Conservation (phyloP, 92 coral and sea anemone genomes). For the Porites rus region DNA sequence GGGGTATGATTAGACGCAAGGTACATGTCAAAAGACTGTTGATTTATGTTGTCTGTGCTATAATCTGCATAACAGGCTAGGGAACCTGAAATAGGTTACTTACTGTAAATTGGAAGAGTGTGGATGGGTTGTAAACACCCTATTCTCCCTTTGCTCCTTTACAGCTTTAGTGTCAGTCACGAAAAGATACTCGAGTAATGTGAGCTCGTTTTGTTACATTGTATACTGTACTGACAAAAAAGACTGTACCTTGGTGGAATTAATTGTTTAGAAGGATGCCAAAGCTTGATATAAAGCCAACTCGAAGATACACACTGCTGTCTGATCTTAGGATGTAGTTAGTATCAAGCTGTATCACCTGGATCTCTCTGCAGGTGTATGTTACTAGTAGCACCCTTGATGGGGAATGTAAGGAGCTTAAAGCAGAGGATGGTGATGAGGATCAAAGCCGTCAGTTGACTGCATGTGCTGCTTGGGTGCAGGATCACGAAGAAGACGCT, state of each 20-base stretch:
- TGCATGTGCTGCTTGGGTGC: slow-evolving; percentile 92
- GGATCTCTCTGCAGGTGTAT: slow-evolving; percentile 29
- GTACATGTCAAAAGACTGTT: slow-evolving; percentile 37
- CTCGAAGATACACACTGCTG: not conserved
- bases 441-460: slow-evolving; percentile 76
- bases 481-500: slow-evolving; percentile 80
- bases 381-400: slow-evolving; percentile 92
- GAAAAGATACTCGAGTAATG: too few species aligned
- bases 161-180: too few species aligned
- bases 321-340: not conserved
- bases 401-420: slow-evolving; percentile 80
- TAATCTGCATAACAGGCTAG: too few species aligned
- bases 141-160: too few species aligned
- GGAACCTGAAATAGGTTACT: not conserved
- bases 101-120: not conserved
- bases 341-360: not conserved
- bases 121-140: too few species aligned
- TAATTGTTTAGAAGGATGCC: not conserved
- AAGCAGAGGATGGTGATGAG: slow-evolving; percentile 87
- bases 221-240: too few species aligned
- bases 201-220: too few species aligned
- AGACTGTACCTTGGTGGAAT: too few species aligned
- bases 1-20: slow-evolving; percentile 92
- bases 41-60: too few species aligned
- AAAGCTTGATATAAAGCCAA: not conserved